A percentile compares a stretch with the other conserved stretches of the same genome.
Evolutionary conservation across 2,888 invertebrate species (phyloP).

Genomic region (Steinernema scapterisci): DNA sequence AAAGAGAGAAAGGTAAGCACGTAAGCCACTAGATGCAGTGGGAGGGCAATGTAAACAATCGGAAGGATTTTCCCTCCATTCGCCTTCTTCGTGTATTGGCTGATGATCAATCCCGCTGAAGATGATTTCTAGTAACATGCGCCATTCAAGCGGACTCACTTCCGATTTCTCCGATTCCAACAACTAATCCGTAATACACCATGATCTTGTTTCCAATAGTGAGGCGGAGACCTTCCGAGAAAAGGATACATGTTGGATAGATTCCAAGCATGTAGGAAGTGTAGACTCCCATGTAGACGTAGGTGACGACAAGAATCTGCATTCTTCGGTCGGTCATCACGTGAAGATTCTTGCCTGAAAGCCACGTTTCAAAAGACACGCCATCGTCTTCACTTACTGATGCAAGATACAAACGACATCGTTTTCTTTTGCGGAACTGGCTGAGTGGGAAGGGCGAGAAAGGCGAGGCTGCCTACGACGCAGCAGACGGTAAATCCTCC

Average conservation of each 20-base stretch:
- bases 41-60: neutral
- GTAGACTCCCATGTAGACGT: constrained; percentile 7
- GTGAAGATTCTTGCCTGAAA: constrained; percentile 11
- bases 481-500: constrained; percentile 8
- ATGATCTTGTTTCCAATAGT: neutral
- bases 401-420: constrained; percentile 2
- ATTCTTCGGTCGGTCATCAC: constrained; percentile 22
- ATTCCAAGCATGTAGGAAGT: neutral
- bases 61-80: constrained; percentile 2
- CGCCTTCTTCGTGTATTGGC: neutral
- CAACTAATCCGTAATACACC: neutral
- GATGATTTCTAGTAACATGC: neutral
- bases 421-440: too few species aligned
- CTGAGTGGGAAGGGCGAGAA: neutral
- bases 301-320: neutral
- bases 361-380: neutral
- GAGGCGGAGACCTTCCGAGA: neutral
- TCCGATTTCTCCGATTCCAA: constrained; percentile 4
- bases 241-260: constrained; percentile 20
- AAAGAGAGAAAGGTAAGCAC: neutral
- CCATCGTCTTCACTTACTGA: neutral
- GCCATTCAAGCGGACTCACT: neutral
- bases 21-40: neutral
- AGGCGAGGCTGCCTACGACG: neutral
- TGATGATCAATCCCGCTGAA: neutral